Percentiles rank a stretch among this genome's conserved stretches.
phyloP scores from a whole-genome alignment of 2,797 vertebrate species.

The Gallinago nigripennis region DNA sequence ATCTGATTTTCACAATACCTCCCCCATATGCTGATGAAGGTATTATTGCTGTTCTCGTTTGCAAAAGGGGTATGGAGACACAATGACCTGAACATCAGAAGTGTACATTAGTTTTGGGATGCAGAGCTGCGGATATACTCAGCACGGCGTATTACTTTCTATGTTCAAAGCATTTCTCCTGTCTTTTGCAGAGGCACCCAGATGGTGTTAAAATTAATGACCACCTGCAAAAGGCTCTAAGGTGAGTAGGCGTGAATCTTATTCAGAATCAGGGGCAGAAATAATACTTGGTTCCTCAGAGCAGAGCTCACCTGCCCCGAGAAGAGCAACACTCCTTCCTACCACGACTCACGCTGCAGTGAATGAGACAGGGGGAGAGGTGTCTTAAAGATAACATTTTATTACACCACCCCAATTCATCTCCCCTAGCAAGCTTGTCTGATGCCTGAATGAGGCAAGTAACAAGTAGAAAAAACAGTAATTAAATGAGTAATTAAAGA shows the following conservation, averaged over 20 bases:
- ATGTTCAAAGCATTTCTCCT: neutral
- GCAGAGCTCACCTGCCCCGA: neutral
- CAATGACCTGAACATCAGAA: constrained; percentile 20
- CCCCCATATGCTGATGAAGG: constrained; percentile 12
- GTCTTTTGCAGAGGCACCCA: neutral
- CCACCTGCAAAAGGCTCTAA: neutral
- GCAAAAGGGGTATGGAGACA: constrained; percentile 5
- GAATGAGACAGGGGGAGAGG: neutral
- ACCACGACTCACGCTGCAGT: neutral
- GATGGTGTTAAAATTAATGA: neutral
- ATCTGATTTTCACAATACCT: constrained; percentile 55
- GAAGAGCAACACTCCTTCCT: neutral
- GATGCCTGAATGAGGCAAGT: constrained; percentile 31
- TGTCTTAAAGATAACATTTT: constrained; percentile 31
- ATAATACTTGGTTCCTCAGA: neutral
- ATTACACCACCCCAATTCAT: constrained; percentile 23
- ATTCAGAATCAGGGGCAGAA: neutral
- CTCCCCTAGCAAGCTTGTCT: constrained; percentile 34
- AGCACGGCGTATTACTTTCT: neutral
- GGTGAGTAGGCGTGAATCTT: neutral
- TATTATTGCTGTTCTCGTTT: neutral
- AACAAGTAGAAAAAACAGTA: constrained; percentile 38
- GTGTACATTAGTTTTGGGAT: neutral
- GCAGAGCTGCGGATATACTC: neutral
- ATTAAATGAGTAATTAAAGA: constrained; percentile 61